These are phyloP conservation scores for Oreochromis aureus DNA, from an alignment of 2,113 vertebrate genomes.

Conservation along the genomic window DNA sequence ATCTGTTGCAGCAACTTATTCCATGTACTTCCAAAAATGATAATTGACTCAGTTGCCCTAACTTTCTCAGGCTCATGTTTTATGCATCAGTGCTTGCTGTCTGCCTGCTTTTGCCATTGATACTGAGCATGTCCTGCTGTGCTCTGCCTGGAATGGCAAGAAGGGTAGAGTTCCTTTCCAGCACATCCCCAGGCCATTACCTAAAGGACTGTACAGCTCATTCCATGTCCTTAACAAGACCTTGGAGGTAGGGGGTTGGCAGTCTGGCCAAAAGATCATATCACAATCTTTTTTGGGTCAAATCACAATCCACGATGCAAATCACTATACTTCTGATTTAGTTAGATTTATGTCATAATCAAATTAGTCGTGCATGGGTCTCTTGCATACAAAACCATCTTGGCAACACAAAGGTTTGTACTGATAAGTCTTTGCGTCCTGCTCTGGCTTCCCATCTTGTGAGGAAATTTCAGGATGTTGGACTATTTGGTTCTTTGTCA, in stretches of 20 bases:
- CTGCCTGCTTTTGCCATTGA: slow-evolving; percentile 66
- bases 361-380: neutral
- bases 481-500: neutral
- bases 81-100: slow-evolving; percentile 54
- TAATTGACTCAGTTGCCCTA: slow-evolving; percentile 23
- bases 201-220: slow-evolving; percentile 51
- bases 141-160: slow-evolving; percentile 55
- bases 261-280: neutral
- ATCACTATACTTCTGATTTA: neutral
- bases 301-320: neutral
- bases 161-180: slow-evolving; percentile 52
- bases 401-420: neutral
- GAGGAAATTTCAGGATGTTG: neutral
- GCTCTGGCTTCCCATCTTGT: neutral
- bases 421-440: neutral
- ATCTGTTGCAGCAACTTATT: neutral
- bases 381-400: neutral
- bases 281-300: neutral
- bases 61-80: slow-evolving; percentile 61
- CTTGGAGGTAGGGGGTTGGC: neutral
- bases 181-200: slow-evolving; percentile 50
- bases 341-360: neutral
- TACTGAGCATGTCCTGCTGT: slow-evolving; percentile 34
- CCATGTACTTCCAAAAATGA: neutral
- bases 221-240: slow-evolving; percentile 48